Evolutionary conservation across 2,797 vertebrate genomes (phyloP).

Genomic region (Scarus forsteni): DNA sequence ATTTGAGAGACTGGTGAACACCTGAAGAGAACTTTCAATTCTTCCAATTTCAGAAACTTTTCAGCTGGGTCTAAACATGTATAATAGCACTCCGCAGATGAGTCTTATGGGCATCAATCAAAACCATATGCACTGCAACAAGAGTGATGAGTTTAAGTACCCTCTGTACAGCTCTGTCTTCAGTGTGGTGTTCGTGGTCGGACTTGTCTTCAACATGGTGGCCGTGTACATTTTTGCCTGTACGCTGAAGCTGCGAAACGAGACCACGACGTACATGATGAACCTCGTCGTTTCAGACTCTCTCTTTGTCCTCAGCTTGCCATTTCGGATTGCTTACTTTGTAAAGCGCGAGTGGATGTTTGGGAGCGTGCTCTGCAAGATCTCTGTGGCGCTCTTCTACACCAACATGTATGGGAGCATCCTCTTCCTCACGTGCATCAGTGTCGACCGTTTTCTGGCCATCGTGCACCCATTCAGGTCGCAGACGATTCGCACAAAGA

Average conservation of each 20-base stretch:
- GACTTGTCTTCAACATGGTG: slow-evolving; percentile 90
- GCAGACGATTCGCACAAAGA: slow-evolving; percentile 88
- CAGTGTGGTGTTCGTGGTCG: slow-evolving; percentile 93
- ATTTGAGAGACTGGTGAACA: background rate
- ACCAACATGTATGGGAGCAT: slow-evolving; percentile 99
- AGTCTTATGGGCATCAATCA: background rate
- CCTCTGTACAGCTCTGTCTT: slow-evolving; percentile 90
- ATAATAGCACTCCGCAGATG: slow-evolving; percentile 44
- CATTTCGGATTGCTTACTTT: slow-evolving; percentile 96
- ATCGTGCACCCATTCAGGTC: slow-evolving; percentile 95
- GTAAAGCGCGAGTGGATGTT: slow-evolving; percentile 89
- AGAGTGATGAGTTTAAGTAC: slow-evolving; percentile 94
- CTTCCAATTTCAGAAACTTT: background rate
- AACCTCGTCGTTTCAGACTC: slow-evolving; percentile 93
- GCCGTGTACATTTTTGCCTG: slow-evolving; percentile 94
- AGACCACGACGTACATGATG: slow-evolving; percentile 98
- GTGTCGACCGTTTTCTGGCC: slow-evolving; percentile 94
- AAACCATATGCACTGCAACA: slow-evolving; percentile 69
- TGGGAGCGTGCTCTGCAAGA: slow-evolving; percentile 89
- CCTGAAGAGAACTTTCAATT: background rate
- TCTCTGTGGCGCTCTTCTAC: slow-evolving; percentile 93
- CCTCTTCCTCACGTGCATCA: slow-evolving; percentile 97
- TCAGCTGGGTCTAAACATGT: slow-evolving; percentile 60
- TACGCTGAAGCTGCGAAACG: slow-evolving; percentile 90
- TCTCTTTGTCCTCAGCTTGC: slow-evolving; percentile 95